Evolutionary conservation across 2,113 vertebrate genomes (phyloP).

Genomic region (Corythornis madagascariensis): DNA sequence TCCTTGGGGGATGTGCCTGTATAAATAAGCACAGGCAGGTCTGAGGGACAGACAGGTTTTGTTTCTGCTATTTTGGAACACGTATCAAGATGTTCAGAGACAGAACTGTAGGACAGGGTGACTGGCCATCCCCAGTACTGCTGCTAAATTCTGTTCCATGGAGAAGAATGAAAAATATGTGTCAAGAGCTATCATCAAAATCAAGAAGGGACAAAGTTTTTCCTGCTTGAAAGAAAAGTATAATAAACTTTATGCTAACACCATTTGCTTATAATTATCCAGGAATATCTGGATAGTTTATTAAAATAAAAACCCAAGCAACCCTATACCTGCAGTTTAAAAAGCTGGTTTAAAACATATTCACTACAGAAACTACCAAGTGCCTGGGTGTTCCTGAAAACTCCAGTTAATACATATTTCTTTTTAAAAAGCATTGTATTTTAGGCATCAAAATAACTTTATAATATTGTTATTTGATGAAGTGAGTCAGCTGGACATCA

Average conservation of each 20-base stretch:
- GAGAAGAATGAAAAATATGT: not conserved
- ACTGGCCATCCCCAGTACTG: not conserved
- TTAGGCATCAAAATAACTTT: not conserved
- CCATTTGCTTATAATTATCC: not conserved
- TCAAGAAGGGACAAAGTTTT: not conserved
- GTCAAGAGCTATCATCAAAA: not conserved
- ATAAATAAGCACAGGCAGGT: not conserved
- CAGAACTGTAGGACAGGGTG: not conserved
- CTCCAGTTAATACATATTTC: not conserved
- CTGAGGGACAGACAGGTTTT: not conserved
- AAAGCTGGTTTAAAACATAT: not conserved
- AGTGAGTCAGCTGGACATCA: not conserved
- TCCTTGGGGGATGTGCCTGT: not conserved
- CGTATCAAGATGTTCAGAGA: not conserved
- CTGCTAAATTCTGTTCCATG: not conserved
- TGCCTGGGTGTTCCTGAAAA: not conserved
- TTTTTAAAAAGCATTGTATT: not conserved
- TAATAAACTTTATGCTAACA: not conserved
- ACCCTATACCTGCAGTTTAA: not conserved
- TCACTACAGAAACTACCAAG: not conserved
- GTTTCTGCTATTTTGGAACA: rapidly evolving
- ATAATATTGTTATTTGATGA: not conserved
- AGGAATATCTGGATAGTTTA: not conserved
- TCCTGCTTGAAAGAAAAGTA: not conserved
- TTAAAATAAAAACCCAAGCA: not conserved